phyloP scores from a whole-genome alignment of 2,113 vertebrate genomes.

The Sander lucioperca region DNA sequence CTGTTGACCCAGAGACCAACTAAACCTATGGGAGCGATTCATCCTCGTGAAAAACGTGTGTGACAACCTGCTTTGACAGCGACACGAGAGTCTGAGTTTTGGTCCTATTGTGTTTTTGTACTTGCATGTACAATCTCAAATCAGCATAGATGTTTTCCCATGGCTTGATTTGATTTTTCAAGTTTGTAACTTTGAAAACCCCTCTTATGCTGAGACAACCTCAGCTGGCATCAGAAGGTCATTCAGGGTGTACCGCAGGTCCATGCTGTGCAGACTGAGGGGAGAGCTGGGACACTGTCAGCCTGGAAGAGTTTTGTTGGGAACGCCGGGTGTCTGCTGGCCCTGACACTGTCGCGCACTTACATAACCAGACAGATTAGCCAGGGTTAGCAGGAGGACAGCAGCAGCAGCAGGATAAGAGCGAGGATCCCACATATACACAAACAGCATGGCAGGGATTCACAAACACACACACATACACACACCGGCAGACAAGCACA shows the following conservation, averaged over 20 bases:
- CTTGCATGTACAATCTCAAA: background rate
- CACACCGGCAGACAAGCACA: background rate
- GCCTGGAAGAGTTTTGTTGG: constrained; percentile 47
- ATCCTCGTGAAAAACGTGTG: no score
- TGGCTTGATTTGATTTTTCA: background rate
- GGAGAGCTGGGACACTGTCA: constrained; percentile 52
- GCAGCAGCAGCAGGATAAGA: constrained; percentile 52
- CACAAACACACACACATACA: constrained; percentile 12
- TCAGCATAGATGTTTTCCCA: background rate
- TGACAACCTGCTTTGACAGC: no score
- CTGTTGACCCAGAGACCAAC: no score
- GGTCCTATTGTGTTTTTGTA: background rate
- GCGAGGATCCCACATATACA: constrained; percentile 34
- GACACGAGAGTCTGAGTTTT: no score
- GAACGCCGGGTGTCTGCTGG: constrained; percentile 54
- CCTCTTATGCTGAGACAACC: constrained; percentile 2
- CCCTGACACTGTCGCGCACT: constrained; percentile 62
- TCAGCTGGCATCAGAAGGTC: constrained; percentile 34
- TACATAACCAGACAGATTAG: constrained; percentile 67
- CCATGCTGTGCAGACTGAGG: constrained; percentile 23
- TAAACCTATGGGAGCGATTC: no score
- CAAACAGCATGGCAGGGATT: constrained; percentile 21
- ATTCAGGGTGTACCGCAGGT: constrained; percentile 6
- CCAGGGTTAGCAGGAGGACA: constrained; percentile 66
- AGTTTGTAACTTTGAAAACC: background rate